Evolutionary conservation across 2,888 invertebrate genomes (phyloP).

Genomic region (Oxystoma pomonae): DNA sequence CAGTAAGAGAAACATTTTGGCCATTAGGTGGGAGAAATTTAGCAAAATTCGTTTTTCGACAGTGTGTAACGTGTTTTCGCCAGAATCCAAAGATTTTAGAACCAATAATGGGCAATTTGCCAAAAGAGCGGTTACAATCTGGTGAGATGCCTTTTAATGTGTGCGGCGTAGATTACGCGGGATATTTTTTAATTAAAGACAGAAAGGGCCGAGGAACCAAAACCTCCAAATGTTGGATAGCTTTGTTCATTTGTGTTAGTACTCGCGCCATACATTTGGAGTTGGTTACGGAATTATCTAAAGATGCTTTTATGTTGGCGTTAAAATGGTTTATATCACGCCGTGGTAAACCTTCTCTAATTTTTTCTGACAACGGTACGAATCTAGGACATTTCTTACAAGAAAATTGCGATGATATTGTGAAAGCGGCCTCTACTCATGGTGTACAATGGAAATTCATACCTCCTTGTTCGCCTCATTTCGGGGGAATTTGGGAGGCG

Average conservation of each 20-base stretch:
- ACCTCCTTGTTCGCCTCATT: conserved; percentile 8
- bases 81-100: conserved; percentile 11
- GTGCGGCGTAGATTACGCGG: conserved; percentile 19
- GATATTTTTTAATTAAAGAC: conserved; percentile 14
- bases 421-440: not conserved
- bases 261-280: conserved; percentile 12
- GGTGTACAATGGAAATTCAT: conserved; percentile 13
- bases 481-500: conserved; percentile 9
- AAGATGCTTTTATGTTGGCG: conserved; percentile 5
- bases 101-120: conserved; percentile 20
- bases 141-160: conserved; percentile 12
- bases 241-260: conserved; percentile 12
- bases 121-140: conserved; percentile 12
- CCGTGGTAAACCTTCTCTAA: conserved; percentile 8
- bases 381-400: conserved; percentile 13
- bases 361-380: conserved; percentile 16
- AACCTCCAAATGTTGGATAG: conserved; percentile 10
- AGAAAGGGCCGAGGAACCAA: conserved; percentile 10
- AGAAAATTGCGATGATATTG: conserved; percentile 7
- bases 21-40: conserved; percentile 20
- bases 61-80: conserved; percentile 23
- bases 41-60: conserved; percentile 12
- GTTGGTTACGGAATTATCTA: conserved; percentile 12
- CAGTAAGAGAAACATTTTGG: conserved; percentile 16
- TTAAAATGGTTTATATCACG: conserved; percentile 12